Evolutionary conservation across 1,140 invertebrate species (phyloP), one percentile per base, ranked within the genome.

Genomic region (Ylistrum balloti): DNA sequence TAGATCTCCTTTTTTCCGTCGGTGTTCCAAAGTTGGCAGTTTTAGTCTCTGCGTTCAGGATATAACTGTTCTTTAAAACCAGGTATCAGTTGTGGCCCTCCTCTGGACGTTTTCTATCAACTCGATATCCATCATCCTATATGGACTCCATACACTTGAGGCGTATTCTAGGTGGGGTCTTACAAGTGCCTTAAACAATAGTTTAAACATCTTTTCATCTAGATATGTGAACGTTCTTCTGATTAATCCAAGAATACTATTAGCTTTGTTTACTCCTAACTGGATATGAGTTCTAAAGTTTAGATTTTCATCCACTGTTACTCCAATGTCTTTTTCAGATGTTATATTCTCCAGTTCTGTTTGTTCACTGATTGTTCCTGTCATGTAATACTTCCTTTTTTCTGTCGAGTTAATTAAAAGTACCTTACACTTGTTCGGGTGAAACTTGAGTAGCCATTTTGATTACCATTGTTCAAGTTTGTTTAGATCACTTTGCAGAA

Each of bases 131-230:
- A 35, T 85, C 10, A 34, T 85, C 33, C 85, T 85, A 28, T 85
- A 85, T 17, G 33, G 88, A 35, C 33, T 35, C 88, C 88, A 88
- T 17, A 88, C 32, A 33, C 48, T 34, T 15, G 74, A 85, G 33
- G 88, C 88, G 33, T 88, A 88, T 85, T 88, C 48, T 20, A 88
- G 33, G 33, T 88, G 48, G 74, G 88, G 56, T n/a, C 48, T 85
- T 38, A 38, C 35, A 5, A 38, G 35, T 38, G 35, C 35, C 35
- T 38, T 38, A 38, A 38, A 38, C 13, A 38, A 13, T 38, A 38
- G 35, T 38, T 38, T 38, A 13, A 38, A 38, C 35, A 38, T 38
- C 13, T 38, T 28, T 34, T 88, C 48, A 33, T 88, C 48, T 33
- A 88, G 33, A 34, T 33, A 34, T 15, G 88, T 88, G 33, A 88